A percentile compares a stretch with the other conserved stretches of the same genome.
phyloP scores from a whole-genome alignment of 2,113 vertebrate genomes.

The Catharus minimus region DNA sequence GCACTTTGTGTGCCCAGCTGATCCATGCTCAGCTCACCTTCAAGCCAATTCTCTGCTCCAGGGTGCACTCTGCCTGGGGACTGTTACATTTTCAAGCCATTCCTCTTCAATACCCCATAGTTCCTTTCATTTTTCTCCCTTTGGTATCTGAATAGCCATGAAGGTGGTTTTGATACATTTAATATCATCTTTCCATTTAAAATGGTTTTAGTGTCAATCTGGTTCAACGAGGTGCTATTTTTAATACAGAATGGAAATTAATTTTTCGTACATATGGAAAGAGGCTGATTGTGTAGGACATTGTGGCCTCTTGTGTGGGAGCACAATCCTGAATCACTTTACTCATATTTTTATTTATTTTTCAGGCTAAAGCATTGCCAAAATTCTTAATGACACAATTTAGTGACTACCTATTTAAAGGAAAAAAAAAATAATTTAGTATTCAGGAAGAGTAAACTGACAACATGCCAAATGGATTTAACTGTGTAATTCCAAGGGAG shows the following conservation, averaged over 20 bases:
- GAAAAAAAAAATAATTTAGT: background rate
- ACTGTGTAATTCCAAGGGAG: background rate
- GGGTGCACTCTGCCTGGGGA: background rate
- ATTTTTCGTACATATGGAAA: background rate
- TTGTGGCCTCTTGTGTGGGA: background rate
- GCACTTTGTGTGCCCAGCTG: background rate
- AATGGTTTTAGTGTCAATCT: conserved; percentile 2
- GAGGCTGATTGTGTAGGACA: conserved; percentile 1
- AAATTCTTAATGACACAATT: background rate
- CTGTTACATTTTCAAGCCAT: background rate
- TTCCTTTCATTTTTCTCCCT: conserved; percentile 15
- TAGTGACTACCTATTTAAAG: background rate
- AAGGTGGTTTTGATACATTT: conserved; percentile 10
- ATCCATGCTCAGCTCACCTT: background rate
- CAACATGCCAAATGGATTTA: background rate
- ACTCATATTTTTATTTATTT: conserved; percentile 23
- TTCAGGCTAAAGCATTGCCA: background rate
- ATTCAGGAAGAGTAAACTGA: conserved; percentile 7
- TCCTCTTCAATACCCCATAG: conserved; percentile 5
- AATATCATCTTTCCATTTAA: conserved; percentile 17
- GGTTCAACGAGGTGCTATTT: conserved; percentile 21
- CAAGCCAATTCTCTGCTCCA: background rate
- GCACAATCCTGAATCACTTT: background rate
- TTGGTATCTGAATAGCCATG: background rate
- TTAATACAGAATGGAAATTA: conserved; percentile 23